Evolutionary conservation across 2,888 invertebrate genomes (phyloP).

Genomic region (Nasonovia ribisnigri): DNA sequence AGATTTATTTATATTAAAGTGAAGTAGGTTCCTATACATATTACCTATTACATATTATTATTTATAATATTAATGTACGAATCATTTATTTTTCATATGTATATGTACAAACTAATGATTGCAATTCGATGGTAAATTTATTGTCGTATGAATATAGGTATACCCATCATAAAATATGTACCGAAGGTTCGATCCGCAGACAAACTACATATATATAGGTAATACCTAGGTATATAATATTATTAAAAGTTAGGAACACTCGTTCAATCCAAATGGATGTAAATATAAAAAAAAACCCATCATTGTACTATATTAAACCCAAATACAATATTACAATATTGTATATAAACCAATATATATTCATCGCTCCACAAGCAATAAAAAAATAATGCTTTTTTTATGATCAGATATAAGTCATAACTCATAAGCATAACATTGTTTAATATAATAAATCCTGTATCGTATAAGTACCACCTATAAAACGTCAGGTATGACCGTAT

Average conservation of each 20-base stretch:
- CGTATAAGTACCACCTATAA: background rate
- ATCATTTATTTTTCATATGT: background rate
- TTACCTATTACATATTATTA: no score
- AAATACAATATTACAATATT: background rate
- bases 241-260: background rate
- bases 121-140: background rate
- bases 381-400: background rate
- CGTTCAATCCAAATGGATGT: background rate
- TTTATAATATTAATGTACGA: background rate
- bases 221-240: background rate
- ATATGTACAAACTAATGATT: background rate
- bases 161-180: background rate
- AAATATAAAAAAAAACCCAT: background rate
- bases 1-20: background rate
- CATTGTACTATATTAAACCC: background rate
- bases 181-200: background rate
- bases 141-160: background rate
- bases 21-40: background rate
- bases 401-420: background rate
- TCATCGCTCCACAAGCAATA: background rate
- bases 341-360: background rate
- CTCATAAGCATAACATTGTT: background rate
- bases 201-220: background rate
- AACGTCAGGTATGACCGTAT: background rate
- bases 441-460: background rate